Conservation (phyloP, 2,113 vertebrate species). For the Rhabdornis inornatus region DNA sequence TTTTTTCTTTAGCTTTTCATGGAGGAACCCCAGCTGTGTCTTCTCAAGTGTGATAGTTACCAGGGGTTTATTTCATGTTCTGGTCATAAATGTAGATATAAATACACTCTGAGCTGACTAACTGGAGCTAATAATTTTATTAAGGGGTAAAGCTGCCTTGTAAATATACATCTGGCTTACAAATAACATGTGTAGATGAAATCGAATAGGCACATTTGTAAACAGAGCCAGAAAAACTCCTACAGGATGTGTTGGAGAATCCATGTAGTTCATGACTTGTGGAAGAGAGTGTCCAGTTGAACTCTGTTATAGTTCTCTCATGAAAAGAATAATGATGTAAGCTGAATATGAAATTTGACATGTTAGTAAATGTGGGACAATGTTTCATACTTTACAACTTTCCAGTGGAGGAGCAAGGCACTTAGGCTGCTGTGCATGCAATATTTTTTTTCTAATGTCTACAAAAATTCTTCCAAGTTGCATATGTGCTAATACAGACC, state of each 20-base stretch:
- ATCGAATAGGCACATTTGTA: not conserved
- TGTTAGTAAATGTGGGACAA: not conserved
- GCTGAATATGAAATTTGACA: not conserved
- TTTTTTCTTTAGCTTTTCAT: not conserved
- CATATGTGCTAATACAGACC: not conserved
- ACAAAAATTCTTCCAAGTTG: not conserved
- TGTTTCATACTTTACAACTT: not conserved
- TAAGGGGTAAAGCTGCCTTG: constrained; percentile 4
- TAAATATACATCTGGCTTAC: constrained; percentile 34
- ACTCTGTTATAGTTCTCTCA: constrained; percentile 1
- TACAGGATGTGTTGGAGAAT: not conserved
- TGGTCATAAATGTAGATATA: not conserved
- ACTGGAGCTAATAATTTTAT: constrained; percentile 46
- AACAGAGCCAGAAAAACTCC: constrained; percentile 11
- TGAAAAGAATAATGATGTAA: constrained; percentile 7
- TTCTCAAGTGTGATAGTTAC: constrained; percentile 11
- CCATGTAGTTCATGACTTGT: not conserved
- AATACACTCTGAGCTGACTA: not conserved
- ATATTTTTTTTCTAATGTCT: not conserved
- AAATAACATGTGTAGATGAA: constrained; percentile 18
- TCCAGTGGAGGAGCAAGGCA: not conserved
- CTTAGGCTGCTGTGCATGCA: not conserved
- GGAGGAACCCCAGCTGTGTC: not conserved
- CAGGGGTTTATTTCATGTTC: not conserved
- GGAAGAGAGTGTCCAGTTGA: not conserved